Conservation (phyloP, 2,888 invertebrate genomes). For the Urechis unicinctus region DNA sequence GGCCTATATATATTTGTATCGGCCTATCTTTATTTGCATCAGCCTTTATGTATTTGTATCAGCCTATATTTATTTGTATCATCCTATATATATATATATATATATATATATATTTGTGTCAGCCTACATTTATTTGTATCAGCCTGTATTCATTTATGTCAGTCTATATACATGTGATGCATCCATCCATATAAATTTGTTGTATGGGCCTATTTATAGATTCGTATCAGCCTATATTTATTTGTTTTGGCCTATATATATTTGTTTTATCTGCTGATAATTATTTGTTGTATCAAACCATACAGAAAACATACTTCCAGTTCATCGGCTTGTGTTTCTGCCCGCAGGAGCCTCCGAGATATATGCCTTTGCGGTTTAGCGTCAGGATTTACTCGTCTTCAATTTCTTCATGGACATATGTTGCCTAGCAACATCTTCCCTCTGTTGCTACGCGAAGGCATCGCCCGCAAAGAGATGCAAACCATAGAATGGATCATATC, state of each 20-base stretch:
- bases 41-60: too few relatives aligned
- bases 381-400: conserved; percentile 18
- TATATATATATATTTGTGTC: too few relatives aligned
- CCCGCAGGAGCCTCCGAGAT: conserved; percentile 27
- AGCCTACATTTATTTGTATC: background rate
- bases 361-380: conserved; percentile 30
- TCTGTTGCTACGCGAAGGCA: conserved; percentile 32
- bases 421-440: conserved; percentile 35
- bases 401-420: conserved; percentile 17
- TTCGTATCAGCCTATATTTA: background rate
- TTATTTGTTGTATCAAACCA: too few relatives aligned
- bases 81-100: conserved; percentile 4
- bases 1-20: too few relatives aligned
- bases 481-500: conserved; percentile 34
- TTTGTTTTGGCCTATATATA: background rate
- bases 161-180: background rate
- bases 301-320: too few relatives aligned
- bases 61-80: background rate
- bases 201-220: too few relatives aligned
- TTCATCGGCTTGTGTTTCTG: too few relatives aligned
- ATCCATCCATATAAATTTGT: too few relatives aligned
- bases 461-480: conserved; percentile 32
- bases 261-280: background rate
- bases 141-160: too few relatives aligned
- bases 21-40: too few relatives aligned